Percentiles rank a stretch among this genome's conserved stretches.
These are phyloP conservation scores for Diuraphis noxia DNA, from an alignment of 1,140 invertebrate genomes.

Conservation along the genomic window DNA sequence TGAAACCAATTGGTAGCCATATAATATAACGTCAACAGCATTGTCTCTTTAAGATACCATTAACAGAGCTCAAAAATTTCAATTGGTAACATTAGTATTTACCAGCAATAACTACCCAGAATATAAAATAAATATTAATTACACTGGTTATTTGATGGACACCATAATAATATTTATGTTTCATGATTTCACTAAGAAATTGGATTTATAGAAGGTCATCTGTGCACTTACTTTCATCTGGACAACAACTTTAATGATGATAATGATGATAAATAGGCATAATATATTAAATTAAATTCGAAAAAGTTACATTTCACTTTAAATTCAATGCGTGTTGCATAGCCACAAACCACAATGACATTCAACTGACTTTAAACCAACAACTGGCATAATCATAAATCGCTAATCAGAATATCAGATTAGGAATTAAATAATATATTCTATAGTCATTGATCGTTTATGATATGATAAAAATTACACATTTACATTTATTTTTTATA, in stretches of 20 bases:
- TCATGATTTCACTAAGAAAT: background rate
- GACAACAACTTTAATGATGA: background rate
- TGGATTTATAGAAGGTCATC: constrained; percentile 7
- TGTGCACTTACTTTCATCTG: constrained; percentile 26
- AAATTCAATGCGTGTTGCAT: background rate
- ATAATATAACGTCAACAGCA: constrained; percentile 71
- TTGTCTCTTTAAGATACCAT: constrained; percentile 56
- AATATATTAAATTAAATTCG: background rate
- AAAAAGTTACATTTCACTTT: background rate
- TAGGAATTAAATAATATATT: background rate
- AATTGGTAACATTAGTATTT: constrained; percentile 1
- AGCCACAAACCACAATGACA: constrained; percentile 13
- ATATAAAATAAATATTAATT: background rate
- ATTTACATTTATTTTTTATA: background rate
- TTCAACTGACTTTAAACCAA: constrained; percentile 45
- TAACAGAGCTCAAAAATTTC: background rate
- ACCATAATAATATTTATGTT: background rate
- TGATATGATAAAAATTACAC: background rate
- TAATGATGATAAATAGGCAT: background rate
- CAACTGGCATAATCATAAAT: constrained; percentile 1
- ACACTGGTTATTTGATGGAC: background rate
- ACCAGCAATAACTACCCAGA: background rate
- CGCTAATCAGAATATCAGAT: background rate
- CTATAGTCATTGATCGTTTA: background rate
- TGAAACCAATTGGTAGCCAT: constrained; percentile 71